phyloP scores from a whole-genome alignment of 2,113 vertebrate genomes.

The Indicator maculatus region DNA sequence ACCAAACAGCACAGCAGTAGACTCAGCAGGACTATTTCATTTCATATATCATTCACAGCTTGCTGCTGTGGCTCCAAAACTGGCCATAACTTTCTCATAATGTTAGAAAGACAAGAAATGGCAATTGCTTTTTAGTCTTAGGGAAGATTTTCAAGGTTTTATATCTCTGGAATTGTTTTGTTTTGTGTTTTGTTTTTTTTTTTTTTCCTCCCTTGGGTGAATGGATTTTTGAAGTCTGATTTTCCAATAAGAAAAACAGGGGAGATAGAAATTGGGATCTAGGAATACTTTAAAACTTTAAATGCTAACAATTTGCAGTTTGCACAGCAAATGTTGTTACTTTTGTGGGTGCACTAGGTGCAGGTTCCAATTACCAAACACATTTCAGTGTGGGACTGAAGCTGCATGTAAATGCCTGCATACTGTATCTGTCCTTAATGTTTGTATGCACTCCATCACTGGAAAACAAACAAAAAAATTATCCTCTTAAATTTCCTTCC shows the following conservation, averaged over 20 bases:
- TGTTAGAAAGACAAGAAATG: background rate
- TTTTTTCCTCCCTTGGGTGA: background rate
- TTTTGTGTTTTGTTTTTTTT: no score
- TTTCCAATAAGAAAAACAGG: background rate
- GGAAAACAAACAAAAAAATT: background rate
- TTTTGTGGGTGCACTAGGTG: background rate
- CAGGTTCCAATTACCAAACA: background rate
- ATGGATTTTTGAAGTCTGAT: background rate
- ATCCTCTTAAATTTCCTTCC: background rate
- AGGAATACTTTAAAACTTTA: background rate
- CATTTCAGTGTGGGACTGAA: background rate
- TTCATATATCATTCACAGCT: constrained; percentile 9
- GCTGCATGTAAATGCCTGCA: rapidly evolving
- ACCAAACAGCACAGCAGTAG: constrained; percentile 5
- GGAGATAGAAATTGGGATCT: background rate
- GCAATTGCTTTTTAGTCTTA: background rate
- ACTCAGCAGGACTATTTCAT: background rate
- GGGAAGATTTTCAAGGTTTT: background rate
- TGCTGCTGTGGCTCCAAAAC: background rate
- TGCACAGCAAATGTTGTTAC: background rate
- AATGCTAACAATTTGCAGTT: background rate
- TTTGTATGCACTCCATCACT: background rate
- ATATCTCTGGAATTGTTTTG: background rate
- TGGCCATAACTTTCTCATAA: background rate
- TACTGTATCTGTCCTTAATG: background rate